Evolutionary conservation across 2,113 vertebrate genomes (phyloP).

Genomic region (Fregetta grallaria): DNA sequence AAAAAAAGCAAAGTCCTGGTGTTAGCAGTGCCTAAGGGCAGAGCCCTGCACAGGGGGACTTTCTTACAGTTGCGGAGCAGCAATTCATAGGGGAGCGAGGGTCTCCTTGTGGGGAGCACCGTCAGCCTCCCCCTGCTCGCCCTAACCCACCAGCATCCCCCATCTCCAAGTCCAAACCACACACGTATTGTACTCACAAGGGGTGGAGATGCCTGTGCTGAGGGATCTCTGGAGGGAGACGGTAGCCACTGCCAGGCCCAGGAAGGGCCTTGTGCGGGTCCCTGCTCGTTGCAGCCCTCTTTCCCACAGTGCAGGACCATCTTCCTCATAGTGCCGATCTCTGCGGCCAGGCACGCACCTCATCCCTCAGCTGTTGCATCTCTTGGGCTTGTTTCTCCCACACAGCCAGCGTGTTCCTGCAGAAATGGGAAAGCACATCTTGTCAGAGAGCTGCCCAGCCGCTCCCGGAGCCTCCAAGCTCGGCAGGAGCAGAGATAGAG

Average conservation of each 20-base stretch:
- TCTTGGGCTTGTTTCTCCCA: not conserved
- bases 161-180: rapidly evolving
- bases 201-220: not conserved
- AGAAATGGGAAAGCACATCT: not conserved
- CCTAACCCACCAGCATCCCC: not conserved
- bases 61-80: not conserved
- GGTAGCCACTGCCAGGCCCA: not conserved
- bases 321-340: not conserved
- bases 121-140: not conserved
- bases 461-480: not conserved
- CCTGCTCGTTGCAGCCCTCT: not conserved
- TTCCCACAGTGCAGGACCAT: not conserved
- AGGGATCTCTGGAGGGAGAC: not conserved
- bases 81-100: not conserved
- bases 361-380: no score
- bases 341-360: not conserved
- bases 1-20: not conserved
- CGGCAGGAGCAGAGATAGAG: not conserved
- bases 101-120: no score
- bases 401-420: not conserved
- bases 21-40: not conserved
- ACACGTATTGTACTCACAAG: not conserved
- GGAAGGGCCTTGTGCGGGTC: no score
- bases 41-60: not conserved
- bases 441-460: not conserved